Conservation (phyloP, 2,797 vertebrate genomes). For the Bufotes viridis region DNA sequence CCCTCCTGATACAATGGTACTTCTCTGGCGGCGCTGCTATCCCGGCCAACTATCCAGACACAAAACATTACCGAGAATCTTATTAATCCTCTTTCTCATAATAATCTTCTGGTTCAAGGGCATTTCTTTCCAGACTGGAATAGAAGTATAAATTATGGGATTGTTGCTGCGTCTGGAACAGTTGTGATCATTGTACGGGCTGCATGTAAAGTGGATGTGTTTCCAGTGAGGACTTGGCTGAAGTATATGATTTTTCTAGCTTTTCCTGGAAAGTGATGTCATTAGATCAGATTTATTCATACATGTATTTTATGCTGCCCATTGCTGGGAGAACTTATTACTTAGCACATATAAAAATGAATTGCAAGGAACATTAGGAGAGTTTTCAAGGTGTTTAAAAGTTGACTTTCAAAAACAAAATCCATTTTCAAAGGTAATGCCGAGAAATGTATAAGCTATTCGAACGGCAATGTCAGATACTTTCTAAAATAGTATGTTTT, state of each 20-base stretch:
- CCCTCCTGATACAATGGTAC: neutral
- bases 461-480: neutral
- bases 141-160: slow-evolving; percentile 50
- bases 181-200: slow-evolving; percentile 19
- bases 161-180: slow-evolving; percentile 32
- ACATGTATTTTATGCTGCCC: slow-evolving; percentile 29
- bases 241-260: neutral
- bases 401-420: neutral
- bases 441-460: neutral
- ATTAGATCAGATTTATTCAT: slow-evolving; percentile 46
- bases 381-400: neutral
- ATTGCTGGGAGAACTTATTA: slow-evolving; percentile 3
- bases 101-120: slow-evolving; percentile 54
- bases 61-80: slow-evolving; percentile 10
- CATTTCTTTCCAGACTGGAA: slow-evolving; percentile 43
- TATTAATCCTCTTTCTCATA: slow-evolving; percentile 52
- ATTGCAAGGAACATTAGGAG: slow-evolving; percentile 4
- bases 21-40: slow-evolving; percentile 12
- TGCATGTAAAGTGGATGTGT: slow-evolving; percentile 52
- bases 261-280: slow-evolving; percentile 41
- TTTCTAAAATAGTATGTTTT: neutral
- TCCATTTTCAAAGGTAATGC: neutral
- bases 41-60: slow-evolving; percentile 11
- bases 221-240: neutral
- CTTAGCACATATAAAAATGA: neutral